Evolutionary conservation across 2,113 vertebrate species (phyloP), one percentile per base, ranked within the genome.

Genomic region (Xenus cinereus): DNA sequence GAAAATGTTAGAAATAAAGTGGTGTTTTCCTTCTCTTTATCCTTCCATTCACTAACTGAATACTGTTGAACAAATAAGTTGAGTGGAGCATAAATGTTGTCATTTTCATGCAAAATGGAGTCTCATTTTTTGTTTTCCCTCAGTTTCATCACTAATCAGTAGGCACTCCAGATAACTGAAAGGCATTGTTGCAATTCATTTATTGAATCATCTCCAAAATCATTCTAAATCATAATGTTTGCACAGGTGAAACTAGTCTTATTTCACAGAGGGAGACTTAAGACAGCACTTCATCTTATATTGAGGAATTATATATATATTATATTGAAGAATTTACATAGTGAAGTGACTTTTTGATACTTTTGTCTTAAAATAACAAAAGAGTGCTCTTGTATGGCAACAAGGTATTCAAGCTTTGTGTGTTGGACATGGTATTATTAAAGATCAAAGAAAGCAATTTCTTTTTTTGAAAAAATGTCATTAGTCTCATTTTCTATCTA

Each of bases 21-120:
- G 39, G 19, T 75, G 9, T 96, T 96, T 89, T 78, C 64, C 50
- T 77, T 92, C 16, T 80, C 10, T 41, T 79, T 89, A 72, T 73
- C 43, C 13, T 85, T 84, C 27, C 10, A 45, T 84, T 90, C 8
- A 1, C 43, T 91, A 27, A 66, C 35, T 85, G 63, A 88, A 66
- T 85, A 24, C 33, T 57, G 32, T 73, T 76, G 50, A 78, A 67
- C 35, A 79, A 90, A 17, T 81, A 69, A 76, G 28, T 79, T 95
- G 53, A 82, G 15, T 85, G 66, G 77, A 93, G 74, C 60, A 75
- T 57, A 71, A 81, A 57, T 23, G 69, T 54, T 62, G 71, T 83
- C 19, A 80, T 92, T 95, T 96, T 79, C 75, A 83, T 94, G 88
- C 67, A 86, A 90, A 92, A 53, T 7, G 67, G 69, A 69, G 21